Evolutionary conservation across 2,797 vertebrate species (phyloP).

Genomic region (Hypotaenidia philippensis): DNA sequence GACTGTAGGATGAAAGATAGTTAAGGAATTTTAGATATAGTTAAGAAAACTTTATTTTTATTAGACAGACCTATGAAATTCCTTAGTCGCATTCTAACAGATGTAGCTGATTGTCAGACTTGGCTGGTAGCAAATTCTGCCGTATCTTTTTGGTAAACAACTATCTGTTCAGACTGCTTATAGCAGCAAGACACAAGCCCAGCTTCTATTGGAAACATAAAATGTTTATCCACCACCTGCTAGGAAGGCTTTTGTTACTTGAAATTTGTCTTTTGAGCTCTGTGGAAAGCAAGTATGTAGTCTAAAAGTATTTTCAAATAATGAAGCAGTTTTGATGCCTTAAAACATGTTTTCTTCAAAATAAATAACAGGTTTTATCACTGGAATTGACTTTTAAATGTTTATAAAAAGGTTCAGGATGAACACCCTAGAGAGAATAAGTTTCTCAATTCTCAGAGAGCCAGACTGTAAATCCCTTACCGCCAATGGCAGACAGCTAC

Average conservation of each 20-base stretch:
- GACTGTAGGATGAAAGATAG: not conserved
- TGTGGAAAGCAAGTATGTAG: slow-evolving; percentile 2
- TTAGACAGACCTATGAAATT: slow-evolving; percentile 6
- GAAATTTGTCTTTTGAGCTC: slow-evolving; percentile 51
- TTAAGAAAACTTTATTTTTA: slow-evolving; percentile 25
- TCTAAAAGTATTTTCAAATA: slow-evolving; percentile 66
- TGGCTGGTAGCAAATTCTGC: slow-evolving; percentile 27
- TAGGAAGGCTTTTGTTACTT: slow-evolving; percentile 65
- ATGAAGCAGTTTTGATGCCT: slow-evolving; percentile 47
- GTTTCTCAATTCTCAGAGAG: slow-evolving; percentile 8
- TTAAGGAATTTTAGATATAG: not conserved
- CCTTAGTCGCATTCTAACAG: not conserved
- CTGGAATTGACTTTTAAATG: slow-evolving; percentile 58
- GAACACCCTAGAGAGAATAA: slow-evolving; percentile 31
- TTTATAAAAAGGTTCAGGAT: slow-evolving; percentile 25
- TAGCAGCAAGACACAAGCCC: slow-evolving; percentile 32
- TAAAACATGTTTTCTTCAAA: slow-evolving; percentile 61
- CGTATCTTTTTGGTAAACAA: slow-evolving; percentile 50
- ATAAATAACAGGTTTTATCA: slow-evolving; percentile 67
- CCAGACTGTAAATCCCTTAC: not conserved
- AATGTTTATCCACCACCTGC: slow-evolving; percentile 68
- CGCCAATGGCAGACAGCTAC: not conserved
- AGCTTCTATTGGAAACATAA: slow-evolving; percentile 32
- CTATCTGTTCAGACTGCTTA: slow-evolving; percentile 44
- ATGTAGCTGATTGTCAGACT: slow-evolving; percentile 17